Evolutionary conservation across 2,113 vertebrate genomes (phyloP).

Genomic region (Psammodynastes pulverulentus): DNA sequence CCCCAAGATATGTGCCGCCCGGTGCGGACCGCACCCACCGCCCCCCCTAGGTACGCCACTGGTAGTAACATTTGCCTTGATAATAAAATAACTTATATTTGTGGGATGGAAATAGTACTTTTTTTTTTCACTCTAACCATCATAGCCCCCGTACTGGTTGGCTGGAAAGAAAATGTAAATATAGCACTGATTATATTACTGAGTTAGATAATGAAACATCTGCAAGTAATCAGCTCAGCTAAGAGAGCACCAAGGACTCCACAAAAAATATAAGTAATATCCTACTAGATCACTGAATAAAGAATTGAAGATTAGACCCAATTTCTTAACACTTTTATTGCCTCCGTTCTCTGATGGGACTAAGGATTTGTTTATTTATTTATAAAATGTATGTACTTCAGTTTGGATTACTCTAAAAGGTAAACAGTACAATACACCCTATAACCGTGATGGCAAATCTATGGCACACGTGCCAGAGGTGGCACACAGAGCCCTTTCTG

Average conservation of each 20-base stretch:
- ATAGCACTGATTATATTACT: background rate
- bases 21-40: no score
- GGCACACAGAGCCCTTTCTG: no score
- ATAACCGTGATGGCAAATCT: no score
- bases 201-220: background rate
- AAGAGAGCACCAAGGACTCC: background rate
- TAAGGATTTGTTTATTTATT: background rate
- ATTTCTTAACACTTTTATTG: background rate
- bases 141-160: background rate
- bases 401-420: background rate
- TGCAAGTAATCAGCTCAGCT: background rate
- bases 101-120: background rate
- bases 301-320: background rate
- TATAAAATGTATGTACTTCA: background rate
- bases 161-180: background rate
- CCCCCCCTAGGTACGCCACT: no score
- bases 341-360: background rate
- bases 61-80: background rate
- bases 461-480: no score
- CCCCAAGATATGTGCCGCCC: no score
- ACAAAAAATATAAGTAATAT: background rate
- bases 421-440: background rate
- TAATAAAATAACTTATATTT: background rate
- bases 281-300: background rate
- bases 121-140: background rate